Conservation (phyloP, 2,888 invertebrate species). For the Meghimatium bilineatum region DNA sequence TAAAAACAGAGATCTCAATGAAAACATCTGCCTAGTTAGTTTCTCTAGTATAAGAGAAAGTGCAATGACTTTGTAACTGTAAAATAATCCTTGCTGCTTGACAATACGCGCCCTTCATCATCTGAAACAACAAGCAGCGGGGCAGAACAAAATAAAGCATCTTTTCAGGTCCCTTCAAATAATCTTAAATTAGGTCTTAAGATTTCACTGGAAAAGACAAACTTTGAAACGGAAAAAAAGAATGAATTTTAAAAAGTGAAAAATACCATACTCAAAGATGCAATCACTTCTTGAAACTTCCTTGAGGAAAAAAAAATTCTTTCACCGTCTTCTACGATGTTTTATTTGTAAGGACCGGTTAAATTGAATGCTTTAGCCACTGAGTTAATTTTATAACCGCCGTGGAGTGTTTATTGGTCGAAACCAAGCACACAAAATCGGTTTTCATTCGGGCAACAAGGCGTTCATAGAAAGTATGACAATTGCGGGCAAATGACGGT, state of each 20-base stretch:
- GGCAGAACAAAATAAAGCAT: constrained; percentile 12
- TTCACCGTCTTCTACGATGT: not conserved
- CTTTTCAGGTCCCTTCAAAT: constrained; percentile 32
- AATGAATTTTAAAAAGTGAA: no score
- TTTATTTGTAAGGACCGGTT: constrained; percentile 6
- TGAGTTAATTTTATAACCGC: constrained; percentile 38
- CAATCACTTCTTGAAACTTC: constrained; percentile 29
- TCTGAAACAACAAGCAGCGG: not conserved
- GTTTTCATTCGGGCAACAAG: constrained; percentile 7
- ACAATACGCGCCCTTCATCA: constrained; percentile 7
- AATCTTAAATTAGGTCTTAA: constrained; percentile 38
- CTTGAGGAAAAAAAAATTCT: not conserved
- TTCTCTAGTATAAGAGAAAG: constrained; percentile 7
- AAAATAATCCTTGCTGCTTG: constrained; percentile 19
- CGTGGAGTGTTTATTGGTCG: constrained; percentile 27
- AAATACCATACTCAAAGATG: constrained; percentile 16
- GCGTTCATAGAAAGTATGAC: not conserved
- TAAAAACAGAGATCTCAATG: not conserved
- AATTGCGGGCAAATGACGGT: constrained; percentile 30
- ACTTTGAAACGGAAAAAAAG: not conserved
- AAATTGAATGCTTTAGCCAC: constrained; percentile 24
- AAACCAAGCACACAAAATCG: constrained; percentile 34
- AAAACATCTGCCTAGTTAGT: constrained; percentile 42
- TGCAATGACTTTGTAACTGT: constrained; percentile 44
- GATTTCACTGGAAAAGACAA: constrained; percentile 14